phyloP scores from a whole-genome alignment of 2,113 vertebrate species.

The Catharus bicknelli region DNA sequence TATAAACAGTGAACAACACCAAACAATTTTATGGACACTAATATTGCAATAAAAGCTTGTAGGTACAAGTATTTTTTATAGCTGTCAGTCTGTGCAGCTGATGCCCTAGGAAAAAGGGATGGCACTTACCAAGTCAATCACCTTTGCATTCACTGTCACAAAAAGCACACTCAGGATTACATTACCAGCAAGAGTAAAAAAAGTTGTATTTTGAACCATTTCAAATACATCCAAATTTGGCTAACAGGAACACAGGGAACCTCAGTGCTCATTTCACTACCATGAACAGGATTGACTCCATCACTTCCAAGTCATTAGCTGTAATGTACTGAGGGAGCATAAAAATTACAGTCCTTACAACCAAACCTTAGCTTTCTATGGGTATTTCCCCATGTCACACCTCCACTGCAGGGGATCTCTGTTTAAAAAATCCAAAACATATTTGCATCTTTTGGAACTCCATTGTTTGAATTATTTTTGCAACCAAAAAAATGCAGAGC shows the following conservation, averaged over 20 bases:
- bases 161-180: not conserved
- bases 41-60: not conserved
- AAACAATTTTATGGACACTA: not conserved
- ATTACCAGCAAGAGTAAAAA: not conserved
- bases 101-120: not conserved
- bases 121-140: accelerated
- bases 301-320: not conserved
- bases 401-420: not conserved
- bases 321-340: accelerated
- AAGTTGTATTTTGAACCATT: not conserved
- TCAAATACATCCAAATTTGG: not conserved
- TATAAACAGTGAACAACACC: not conserved
- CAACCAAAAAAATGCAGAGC: not conserved
- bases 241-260: not conserved
- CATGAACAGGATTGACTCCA: not conserved
- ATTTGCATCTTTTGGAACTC: not conserved
- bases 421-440: not conserved
- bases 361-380: not conserved
- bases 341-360: not conserved
- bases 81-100: not conserved
- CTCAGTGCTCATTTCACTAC: not conserved
- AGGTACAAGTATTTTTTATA: not conserved
- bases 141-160: not conserved
- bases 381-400: not conserved
- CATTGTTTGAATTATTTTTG: not conserved